Conservation (phyloP, 2,113 vertebrate species). For the Eulacestoma nigropectus region DNA sequence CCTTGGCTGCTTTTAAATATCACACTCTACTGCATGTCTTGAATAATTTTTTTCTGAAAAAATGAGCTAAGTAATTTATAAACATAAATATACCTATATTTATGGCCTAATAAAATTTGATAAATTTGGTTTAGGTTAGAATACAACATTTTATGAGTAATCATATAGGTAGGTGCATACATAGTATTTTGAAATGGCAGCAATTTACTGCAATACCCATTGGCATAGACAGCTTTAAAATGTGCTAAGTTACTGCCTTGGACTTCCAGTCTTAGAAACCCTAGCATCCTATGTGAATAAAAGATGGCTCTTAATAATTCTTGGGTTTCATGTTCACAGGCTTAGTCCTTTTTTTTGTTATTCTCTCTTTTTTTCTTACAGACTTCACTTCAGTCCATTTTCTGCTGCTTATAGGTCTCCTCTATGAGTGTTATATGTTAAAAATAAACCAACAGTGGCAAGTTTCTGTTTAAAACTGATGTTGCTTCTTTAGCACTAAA, state of each 20-base stretch:
- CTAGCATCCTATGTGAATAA: background rate
- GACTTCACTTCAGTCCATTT: background rate
- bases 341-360: background rate
- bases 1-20: background rate
- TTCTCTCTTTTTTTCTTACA: background rate
- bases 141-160: background rate
- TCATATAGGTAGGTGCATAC: background rate
- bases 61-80: background rate
- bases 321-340: background rate
- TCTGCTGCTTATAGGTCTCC: background rate
- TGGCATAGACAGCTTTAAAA: background rate
- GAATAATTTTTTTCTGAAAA: background rate
- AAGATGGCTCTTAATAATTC: background rate
- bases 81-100: background rate
- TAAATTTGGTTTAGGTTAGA: background rate
- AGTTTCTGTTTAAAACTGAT: background rate
- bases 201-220: background rate
- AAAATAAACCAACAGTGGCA: background rate
- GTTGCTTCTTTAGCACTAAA: background rate
- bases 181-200: background rate
- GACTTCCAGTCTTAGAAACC: background rate
- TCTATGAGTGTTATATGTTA: background rate
- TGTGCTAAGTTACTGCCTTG: background rate
- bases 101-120: background rate
- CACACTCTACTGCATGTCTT: background rate